phyloP scores from a whole-genome alignment of 2,797 vertebrate species.

The Lagorchestes hirsutus region DNA sequence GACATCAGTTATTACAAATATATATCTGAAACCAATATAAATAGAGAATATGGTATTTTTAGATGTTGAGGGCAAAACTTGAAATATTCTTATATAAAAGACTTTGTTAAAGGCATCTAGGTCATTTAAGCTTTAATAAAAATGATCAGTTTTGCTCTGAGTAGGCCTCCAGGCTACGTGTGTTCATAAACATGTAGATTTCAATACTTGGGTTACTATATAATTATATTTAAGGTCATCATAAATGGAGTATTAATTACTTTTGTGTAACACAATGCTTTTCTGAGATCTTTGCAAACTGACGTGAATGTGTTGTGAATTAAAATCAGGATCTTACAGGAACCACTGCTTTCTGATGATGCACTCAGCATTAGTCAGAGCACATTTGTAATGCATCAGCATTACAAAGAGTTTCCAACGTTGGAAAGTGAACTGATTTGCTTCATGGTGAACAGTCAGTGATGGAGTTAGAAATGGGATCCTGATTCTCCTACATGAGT shows the following conservation, averaged over 20 bases:
- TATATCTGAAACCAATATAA: conserved; percentile 29
- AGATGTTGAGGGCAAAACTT: background rate
- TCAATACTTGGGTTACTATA: conserved; percentile 2
- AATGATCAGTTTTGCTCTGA: background rate
- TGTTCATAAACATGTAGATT: conserved; percentile 8
- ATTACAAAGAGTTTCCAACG: conserved; percentile 54
- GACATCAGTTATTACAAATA: conserved; percentile 17
- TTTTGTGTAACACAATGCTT: background rate
- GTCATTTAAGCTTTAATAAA: background rate
- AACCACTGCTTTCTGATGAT: conserved; percentile 8
- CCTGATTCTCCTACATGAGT: conserved; percentile 51
- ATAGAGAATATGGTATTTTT: conserved; percentile 31
- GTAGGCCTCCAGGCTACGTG: background rate
- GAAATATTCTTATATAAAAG: conserved; percentile 5
- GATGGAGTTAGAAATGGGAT: conserved; percentile 62
- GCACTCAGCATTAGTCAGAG: conserved; percentile 6
- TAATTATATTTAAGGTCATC: conserved; percentile 40
- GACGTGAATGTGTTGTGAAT: background rate
- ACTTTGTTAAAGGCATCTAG: background rate
- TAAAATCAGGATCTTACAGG: background rate
- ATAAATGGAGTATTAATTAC: background rate
- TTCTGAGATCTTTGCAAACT: conserved; percentile 14
- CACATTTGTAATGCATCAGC: conserved; percentile 67
- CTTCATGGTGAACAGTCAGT: conserved; percentile 63
- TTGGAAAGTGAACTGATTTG: conserved; percentile 65